Evolutionary conservation across 2,797 vertebrate genomes (phyloP), one percentile per base, ranked within the genome.

Genomic region (Hippocampus kuda): DNA sequence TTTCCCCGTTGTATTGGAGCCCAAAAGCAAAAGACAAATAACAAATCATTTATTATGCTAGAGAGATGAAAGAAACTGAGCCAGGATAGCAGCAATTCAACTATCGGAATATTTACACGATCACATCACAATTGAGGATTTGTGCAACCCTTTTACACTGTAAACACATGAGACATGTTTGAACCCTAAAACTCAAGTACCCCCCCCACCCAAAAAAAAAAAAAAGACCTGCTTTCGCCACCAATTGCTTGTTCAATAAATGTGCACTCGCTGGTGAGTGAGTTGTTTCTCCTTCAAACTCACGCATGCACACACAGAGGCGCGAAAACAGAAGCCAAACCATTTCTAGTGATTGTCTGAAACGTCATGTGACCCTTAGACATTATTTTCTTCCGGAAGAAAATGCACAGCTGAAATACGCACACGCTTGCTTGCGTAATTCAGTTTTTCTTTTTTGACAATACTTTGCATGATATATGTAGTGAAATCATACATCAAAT

Each of bases 71-170:
- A 88, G 79, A 90, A 87, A 89, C 81, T 77, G 80, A 88, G 86
- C 83, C 87, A 90, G 85, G 86, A 88, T 91, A 92, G 91, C 90
- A 92, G 90, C 90, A 91, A 87, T 88, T 90, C 81, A 87, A 85
- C 87, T 86, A 87, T 86, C 87, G 80, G 84, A 90, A 91, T 90
- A 91, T 90, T 89, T 91, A 90, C 88, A 92, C 86, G 85, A 87
- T 87, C 85, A 89, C 87, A 89, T 90, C 85, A 91, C 86, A 38
- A 89, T 86, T 79, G 78, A 88, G 79, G 83, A 88, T 80, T 86
- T 79, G 85, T 84, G 83, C 79, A 80, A 90, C 83, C 88, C 84
- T 87, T 65, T 90, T 88, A 90, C 87, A 89, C 89, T 91, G 89
- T 91, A 91, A 91, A 92, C 90, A 90, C 86, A 85, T 88, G 83